phyloP scores from a whole-genome alignment of 2,888 invertebrate genomes.

The Drosophila sordidula region DNA sequence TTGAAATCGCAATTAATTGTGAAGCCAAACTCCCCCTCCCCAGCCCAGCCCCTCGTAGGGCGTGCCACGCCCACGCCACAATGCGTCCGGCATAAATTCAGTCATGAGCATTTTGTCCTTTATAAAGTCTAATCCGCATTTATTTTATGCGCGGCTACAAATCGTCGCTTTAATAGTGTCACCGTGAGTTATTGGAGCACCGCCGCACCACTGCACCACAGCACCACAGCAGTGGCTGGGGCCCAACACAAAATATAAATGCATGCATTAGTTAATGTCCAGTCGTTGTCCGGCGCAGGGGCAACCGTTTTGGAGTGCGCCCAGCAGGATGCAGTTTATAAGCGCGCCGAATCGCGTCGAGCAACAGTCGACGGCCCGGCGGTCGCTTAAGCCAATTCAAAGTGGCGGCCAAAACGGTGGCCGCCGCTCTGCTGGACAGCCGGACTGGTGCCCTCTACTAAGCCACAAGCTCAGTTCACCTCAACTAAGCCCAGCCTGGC shows the following conservation, averaged over 20 bases:
- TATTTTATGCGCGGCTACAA: slow-evolving; percentile 85
- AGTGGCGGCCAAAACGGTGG: slow-evolving; percentile 72
- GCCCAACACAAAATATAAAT: slow-evolving; percentile 65
- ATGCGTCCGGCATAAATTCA: slow-evolving; percentile 80
- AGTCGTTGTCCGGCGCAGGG: slow-evolving; percentile 62
- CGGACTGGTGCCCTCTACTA: slow-evolving; percentile 21
- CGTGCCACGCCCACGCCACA: slow-evolving; percentile 48
- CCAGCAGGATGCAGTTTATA: slow-evolving; percentile 81
- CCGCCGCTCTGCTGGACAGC: slow-evolving; percentile 58
- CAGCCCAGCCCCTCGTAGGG: neutral
- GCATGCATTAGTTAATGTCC: slow-evolving; percentile 80
- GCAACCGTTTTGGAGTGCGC: slow-evolving; percentile 66
- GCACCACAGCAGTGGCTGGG: slow-evolving; percentile 37
- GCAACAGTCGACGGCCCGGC: slow-evolving; percentile 47
- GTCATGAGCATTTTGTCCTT: slow-evolving; percentile 85
- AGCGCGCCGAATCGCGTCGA: slow-evolving; percentile 73
- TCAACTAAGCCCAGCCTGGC: slow-evolving; percentile 18
- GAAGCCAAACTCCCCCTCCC: neutral
- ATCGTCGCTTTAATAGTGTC: slow-evolving; percentile 85
- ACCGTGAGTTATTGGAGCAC: slow-evolving; percentile 84
- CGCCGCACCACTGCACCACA: slow-evolving; percentile 37
- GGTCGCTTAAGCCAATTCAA: slow-evolving; percentile 82
- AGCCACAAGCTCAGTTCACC: slow-evolving; percentile 24
- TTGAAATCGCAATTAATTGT: slow-evolving; percentile 72
- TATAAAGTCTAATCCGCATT: slow-evolving; percentile 85